Base-by-base conservation (phyloP, 2,113 vertebrate species). In the Canis aureus region DNA sequence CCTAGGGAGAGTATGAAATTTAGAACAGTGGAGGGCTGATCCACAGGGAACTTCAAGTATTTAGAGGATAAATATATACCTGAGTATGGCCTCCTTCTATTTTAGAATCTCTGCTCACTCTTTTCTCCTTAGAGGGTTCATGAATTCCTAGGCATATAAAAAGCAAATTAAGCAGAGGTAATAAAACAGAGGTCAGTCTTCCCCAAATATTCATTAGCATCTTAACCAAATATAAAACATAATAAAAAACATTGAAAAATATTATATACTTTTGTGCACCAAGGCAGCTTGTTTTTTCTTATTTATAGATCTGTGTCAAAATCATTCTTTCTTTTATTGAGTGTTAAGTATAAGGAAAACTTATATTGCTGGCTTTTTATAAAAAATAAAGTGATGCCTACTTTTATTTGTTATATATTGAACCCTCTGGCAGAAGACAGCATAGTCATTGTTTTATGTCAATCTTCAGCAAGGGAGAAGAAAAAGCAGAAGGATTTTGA, bases 361-460 rank as follows among this genome's bases (percentile, higher is more conserved):
- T 95, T 92, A 57, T 82, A 81, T 83, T 90, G 76, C 82, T 89
- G 57, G 22, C 35, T 79, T 97, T 97, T 97, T 91, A 93, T 95
- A 95, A 94, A 97, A 97, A 98, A 59, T 85, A 85, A 95, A 95
- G 81, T 85, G 90, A 80, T 97, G 80, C 97, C 88, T 98, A 62
- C 90, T 94, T 97, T 97, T 92, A 97, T 98, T 97, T 95, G 88
- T 94, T 97, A 95, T 97, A 87, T 97, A 95, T 98, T 97, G 93
- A 97, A 51, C 97, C 97, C 94, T 95, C 71, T 91, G 95, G 97
- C 97, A 97, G 96, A 97, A 97, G 91, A 87, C 82, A 91, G 71
- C 60, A n/a, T 94, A 57, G 1, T 92, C 43, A 82, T 88, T 95
- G 59, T 64, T 97, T 97, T 92, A 85, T 96, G 95, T 98, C 95